These are phyloP conservation scores for Coptotermes formosanus DNA, from an alignment of 1,140 invertebrate species.

Conservation along the genomic window DNA sequence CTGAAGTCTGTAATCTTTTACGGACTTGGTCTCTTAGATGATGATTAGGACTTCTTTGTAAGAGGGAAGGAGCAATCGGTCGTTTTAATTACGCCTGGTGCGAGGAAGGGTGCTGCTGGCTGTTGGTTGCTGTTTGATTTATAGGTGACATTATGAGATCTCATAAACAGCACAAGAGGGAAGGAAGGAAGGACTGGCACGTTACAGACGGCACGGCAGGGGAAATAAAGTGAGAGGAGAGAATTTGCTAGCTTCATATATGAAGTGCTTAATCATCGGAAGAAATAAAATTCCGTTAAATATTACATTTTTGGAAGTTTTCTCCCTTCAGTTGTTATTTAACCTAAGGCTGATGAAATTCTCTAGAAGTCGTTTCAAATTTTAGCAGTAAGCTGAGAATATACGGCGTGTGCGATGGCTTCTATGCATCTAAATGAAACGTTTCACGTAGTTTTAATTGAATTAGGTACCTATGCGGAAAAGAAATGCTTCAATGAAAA, in stretches of 20 bases:
- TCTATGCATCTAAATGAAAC: too few species aligned
- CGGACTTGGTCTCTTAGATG: background rate
- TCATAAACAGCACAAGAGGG: slow-evolving; percentile 19
- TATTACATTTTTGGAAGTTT: slow-evolving; percentile 24
- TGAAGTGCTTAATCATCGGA: slow-evolving; percentile 26
- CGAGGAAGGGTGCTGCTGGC: background rate
- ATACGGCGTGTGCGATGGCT: too few species aligned
- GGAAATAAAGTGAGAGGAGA: background rate
- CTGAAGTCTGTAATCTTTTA: background rate
- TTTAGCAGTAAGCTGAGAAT: too few species aligned
- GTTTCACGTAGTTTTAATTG: too few species aligned
- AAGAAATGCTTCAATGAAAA: too few species aligned
- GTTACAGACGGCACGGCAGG: background rate
- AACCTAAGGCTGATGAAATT: background rate
- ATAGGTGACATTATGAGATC: slow-evolving; percentile 28
- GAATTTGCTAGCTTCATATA: slow-evolving; percentile 16
- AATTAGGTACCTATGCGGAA: too few species aligned
- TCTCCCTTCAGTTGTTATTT: background rate
- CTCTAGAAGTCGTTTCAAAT: background rate
- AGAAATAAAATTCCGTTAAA: slow-evolving; percentile 26
- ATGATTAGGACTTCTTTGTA: background rate
- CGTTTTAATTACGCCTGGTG: background rate
- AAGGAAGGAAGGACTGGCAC: background rate
- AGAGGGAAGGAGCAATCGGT: background rate
- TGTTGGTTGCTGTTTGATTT: slow-evolving; percentile 25